Base-by-base conservation (phyloP, 2,888 invertebrate genomes). In the Cepaea hortensis region DNA sequence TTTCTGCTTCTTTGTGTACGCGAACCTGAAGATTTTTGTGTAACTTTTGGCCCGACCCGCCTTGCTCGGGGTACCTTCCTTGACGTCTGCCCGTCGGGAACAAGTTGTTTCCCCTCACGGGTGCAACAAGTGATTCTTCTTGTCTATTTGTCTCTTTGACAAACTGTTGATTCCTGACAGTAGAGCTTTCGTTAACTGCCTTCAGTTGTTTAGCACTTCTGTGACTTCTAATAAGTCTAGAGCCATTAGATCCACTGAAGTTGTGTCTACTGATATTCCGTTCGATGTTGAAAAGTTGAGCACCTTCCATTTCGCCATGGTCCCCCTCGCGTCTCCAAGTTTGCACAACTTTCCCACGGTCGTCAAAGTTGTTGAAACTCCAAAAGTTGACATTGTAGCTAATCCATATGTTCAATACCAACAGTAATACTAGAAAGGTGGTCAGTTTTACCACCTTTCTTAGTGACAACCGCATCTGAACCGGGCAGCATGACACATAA, bases 401-500 rank as follows among this genome's bases (percentile, higher is more conserved):
- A 46, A 90, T 75, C 83, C 88, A 82, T 61, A 89, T 65, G 81
- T 90, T 90, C 18, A 90, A 35, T 76, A 89, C 70, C 6, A 90
- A 35, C 20, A 89, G 23, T 68, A 81, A 76, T 61, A 55, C 79
- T 20, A 89, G 48, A 85, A 90, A 85, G 77, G 87, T 87, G 86
- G 88, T 84, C 73, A 76, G 72, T 87, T 89, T 89, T 68, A 89
- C 90, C 89, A 87, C 89, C 87, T 86, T 90, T 88, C 89, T 88
- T 61, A 90, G 35, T 68, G 90, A 90, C 76, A 90, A 83, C 70
- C 89, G 90, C 90, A 90, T 90, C 81, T 87, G 87, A 62, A 81
- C 50, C 3, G 68, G 81, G 61, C 50, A 55, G 23, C 77, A 77
- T 77, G 68, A 86, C 75, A 86, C 85, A 86, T 86, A 65, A 70